phyloP scores from a whole-genome alignment of 53 echinoderm and acorn worm genomes.

The Echinometra lucunter region DNA sequence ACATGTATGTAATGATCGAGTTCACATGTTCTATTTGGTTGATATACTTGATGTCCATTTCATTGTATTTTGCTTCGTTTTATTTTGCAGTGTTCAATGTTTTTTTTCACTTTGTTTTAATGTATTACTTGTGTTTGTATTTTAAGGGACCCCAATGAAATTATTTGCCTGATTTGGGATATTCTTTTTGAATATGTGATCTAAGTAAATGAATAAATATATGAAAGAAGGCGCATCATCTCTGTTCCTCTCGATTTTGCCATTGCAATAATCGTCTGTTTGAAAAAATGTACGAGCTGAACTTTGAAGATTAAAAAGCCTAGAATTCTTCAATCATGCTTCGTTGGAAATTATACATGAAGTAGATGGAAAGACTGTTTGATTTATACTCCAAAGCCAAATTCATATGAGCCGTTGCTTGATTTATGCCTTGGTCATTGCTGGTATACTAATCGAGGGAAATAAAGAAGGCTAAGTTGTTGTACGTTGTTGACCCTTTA shows the following conservation, averaged over 20 bases:
- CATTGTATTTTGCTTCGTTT: no score
- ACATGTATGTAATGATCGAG: no score
- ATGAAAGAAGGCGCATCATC: no score
- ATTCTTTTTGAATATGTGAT: no score
- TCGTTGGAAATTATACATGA: background rate
- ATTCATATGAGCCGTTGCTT: background rate
- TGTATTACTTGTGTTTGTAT: no score
- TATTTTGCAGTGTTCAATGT: no score
- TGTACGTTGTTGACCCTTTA: background rate
- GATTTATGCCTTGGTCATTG: background rate
- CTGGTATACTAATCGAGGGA: background rate
- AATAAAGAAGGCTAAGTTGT: background rate
- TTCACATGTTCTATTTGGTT: no score
- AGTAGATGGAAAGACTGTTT: background rate
- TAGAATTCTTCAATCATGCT: background rate
- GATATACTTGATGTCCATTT: no score
- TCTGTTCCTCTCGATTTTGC: background rate
- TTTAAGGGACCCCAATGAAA: no score
- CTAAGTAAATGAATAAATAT: no score
- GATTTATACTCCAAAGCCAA: background rate
- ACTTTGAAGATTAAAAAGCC: background rate
- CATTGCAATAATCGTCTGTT: background rate
- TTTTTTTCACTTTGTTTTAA: no score
- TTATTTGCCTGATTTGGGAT: no score
- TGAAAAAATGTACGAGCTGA: background rate